phyloP scores from a whole-genome alignment of 2,797 vertebrate species.

The Naso thynnoides region DNA sequence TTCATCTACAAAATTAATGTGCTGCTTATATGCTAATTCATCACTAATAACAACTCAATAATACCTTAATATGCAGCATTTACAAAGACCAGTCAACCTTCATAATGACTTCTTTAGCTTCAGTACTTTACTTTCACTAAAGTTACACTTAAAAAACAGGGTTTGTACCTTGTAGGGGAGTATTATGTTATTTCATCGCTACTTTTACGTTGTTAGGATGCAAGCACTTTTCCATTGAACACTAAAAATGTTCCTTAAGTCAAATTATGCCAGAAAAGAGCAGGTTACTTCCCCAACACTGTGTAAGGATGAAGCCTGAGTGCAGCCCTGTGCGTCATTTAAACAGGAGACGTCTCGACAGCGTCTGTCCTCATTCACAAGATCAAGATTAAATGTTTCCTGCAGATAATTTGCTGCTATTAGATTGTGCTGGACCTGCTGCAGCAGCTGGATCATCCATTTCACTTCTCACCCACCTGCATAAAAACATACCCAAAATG shows the following conservation, averaged over 20 bases:
- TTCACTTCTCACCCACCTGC: background rate
- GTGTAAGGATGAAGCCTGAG: background rate
- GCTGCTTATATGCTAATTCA: background rate
- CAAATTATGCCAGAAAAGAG: background rate
- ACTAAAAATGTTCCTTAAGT: background rate
- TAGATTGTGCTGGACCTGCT: background rate
- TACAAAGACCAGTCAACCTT: no score
- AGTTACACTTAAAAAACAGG: background rate
- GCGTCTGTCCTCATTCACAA: background rate
- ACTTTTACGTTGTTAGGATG: background rate
- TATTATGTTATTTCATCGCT: background rate
- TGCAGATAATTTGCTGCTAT: background rate
- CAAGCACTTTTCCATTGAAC: background rate
- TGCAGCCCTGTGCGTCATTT: background rate
- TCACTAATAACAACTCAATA: no score
- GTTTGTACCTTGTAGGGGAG: background rate
- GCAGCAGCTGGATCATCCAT: conserved; percentile 7
- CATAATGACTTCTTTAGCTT: background rate
- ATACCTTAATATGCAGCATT: no score
- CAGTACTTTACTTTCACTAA: background rate
- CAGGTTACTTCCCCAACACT: background rate
- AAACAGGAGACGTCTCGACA: background rate
- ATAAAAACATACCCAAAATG: background rate
- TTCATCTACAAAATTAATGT: background rate
- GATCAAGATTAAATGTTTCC: conserved; percentile 9